Percentiles rank a stretch among this genome's conserved stretches.
Evolutionary conservation across 2,113 vertebrate species (phyloP).

Genomic region (Silurus glanis): DNA sequence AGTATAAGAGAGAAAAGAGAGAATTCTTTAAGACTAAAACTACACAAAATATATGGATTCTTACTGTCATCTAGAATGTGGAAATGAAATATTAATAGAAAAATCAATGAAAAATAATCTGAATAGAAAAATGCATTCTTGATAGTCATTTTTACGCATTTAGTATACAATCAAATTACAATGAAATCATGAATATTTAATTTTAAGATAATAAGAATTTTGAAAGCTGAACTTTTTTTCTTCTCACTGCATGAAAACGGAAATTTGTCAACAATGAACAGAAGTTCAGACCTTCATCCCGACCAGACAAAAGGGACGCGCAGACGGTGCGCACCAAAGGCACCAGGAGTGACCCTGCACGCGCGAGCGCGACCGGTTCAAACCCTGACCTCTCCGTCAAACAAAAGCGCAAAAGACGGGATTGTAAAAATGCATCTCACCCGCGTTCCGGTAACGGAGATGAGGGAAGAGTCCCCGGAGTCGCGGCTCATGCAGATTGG

Average conservation of each 20-base stretch:
- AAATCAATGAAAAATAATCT: too few species aligned
- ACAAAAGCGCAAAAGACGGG: not conserved
- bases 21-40: too few species aligned
- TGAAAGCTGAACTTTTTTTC: not conserved
- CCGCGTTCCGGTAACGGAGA: constrained; percentile 13
- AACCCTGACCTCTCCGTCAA: not conserved
- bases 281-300: not conserved
- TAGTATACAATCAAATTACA: too few species aligned
- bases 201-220: not conserved
- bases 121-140: too few species aligned
- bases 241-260: not conserved
- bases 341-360: not conserved
- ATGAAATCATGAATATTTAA: too few species aligned
- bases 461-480: not conserved
- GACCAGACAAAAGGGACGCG: not conserved
- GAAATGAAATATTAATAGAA: too few species aligned
- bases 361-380: not conserved
- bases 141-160: too few species aligned
- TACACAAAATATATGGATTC: too few species aligned
- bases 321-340: not conserved
- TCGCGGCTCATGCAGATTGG: not conserved
- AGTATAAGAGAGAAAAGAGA: too few species aligned
- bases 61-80: too few species aligned
- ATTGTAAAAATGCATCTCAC: constrained; percentile 8
- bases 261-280: not conserved